These are phyloP conservation scores for Himalopsyche japonica DNA, from an alignment of 2,888 invertebrate genomes.

Conservation along the genomic window DNA sequence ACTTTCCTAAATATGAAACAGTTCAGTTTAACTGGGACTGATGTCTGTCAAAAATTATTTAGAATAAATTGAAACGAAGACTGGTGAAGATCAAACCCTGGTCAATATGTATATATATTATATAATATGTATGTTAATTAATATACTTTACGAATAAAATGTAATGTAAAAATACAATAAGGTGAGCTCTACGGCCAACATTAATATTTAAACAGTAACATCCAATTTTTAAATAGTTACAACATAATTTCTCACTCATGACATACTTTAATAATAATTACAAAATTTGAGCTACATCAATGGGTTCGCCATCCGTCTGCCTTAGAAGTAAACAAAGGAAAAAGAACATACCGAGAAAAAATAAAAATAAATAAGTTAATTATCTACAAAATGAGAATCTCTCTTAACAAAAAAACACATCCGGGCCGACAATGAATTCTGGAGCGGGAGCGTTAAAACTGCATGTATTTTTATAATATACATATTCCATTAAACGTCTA, in stretches of 20 bases:
- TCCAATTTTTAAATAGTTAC: slow-evolving; percentile 6
- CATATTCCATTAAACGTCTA: slow-evolving; percentile 4
- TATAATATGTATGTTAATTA: not conserved
- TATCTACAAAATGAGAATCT: slow-evolving; percentile 23
- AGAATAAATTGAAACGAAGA: not conserved
- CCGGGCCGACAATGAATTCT: not conserved
- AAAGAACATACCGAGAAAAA: not conserved
- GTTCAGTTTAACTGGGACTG: not conserved
- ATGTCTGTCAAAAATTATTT: not conserved
- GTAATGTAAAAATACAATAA: not conserved
- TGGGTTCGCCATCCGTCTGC: not conserved
- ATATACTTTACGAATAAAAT: not conserved
- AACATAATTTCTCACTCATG: slow-evolving; percentile 7
- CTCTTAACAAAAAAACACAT: not conserved
- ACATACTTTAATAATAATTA: not conserved
- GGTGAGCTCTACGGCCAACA: not conserved
- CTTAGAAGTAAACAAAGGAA: not conserved
- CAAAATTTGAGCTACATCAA: slow-evolving; percentile 19
- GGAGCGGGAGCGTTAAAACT: not conserved
- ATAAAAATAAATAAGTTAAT: slow-evolving; percentile 29
- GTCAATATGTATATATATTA: not conserved
- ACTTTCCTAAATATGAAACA: too few species aligned
- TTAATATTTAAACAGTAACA: not conserved
- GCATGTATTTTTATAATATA: not conserved
- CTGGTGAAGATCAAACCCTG: not conserved